Evolutionary conservation across 2,113 vertebrate species (phyloP).

Genomic region (Ictalurus punctatus): DNA sequence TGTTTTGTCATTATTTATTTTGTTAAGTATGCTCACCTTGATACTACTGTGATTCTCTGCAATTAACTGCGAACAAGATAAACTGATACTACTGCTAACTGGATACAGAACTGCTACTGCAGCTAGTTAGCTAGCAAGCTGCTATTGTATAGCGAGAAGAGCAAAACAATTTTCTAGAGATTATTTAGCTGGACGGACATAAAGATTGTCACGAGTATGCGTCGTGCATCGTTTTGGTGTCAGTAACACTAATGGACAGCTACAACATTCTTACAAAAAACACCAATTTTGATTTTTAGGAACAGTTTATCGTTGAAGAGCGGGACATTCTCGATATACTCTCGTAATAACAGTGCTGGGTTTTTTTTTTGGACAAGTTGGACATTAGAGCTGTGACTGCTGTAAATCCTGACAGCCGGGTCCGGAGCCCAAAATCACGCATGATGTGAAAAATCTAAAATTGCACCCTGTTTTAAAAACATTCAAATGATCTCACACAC

Average conservation of each 20-base stretch:
- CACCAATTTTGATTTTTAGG: background rate
- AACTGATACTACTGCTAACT: background rate
- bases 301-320: background rate
- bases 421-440: background rate
- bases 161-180: background rate
- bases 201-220: background rate
- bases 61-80: background rate
- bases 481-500: background rate
- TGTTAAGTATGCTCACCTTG: background rate
- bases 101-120: background rate
- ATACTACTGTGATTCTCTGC: too few species aligned
- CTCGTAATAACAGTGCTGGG: too few species aligned
- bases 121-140: background rate
- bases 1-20: background rate
- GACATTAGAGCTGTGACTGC: background rate
- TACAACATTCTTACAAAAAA: background rate
- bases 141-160: background rate
- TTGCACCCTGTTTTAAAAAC: background rate
- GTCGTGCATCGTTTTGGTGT: background rate
- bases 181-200: background rate
- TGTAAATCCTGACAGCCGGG: background rate
- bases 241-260: background rate
- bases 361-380: background rate
- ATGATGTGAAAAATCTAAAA: background rate
- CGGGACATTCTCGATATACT: background rate